phyloP scores from a whole-genome alignment of 2,113 vertebrate genomes.

The Potamarius usumacintae region DNA sequence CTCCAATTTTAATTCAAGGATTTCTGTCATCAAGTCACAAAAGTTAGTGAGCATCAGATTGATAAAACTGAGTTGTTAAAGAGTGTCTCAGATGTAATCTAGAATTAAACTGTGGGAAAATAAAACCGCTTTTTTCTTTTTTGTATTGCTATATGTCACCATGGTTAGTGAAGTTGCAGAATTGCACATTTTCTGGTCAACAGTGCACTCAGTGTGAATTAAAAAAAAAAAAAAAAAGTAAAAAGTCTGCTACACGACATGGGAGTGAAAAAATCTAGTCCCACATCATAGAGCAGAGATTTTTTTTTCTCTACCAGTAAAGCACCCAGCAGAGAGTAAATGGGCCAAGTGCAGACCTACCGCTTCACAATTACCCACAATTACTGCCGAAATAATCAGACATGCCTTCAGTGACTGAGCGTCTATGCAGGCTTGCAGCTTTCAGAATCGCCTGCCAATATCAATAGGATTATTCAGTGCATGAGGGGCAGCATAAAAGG shows the following conservation, averaged over 20 bases:
- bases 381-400: slow-evolving; percentile 51
- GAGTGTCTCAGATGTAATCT: neutral
- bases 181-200: neutral
- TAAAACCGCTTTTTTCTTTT: neutral
- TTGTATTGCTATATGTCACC: neutral
- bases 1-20: neutral
- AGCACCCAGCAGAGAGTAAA: slow-evolving; percentile 33
- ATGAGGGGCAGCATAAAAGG: neutral
- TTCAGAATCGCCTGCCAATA: slow-evolving; percentile 51
- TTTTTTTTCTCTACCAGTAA: neutral
- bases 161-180: neutral
- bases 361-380: slow-evolving; percentile 46
- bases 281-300: neutral
- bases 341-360: slow-evolving; percentile 3
- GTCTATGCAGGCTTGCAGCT: slow-evolving; percentile 39
- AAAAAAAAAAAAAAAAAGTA: neutral
- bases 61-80: neutral
- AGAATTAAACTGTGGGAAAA: neutral
- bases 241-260: neutral
- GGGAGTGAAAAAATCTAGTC: neutral
- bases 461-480: slow-evolving; percentile 50
- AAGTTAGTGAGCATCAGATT: neutral
- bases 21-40: neutral
- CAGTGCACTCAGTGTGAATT: neutral
- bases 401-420: slow-evolving; percentile 42